Evolutionary conservation across 2,113 vertebrate species (phyloP).

Genomic region (Ardeotis arabs): DNA sequence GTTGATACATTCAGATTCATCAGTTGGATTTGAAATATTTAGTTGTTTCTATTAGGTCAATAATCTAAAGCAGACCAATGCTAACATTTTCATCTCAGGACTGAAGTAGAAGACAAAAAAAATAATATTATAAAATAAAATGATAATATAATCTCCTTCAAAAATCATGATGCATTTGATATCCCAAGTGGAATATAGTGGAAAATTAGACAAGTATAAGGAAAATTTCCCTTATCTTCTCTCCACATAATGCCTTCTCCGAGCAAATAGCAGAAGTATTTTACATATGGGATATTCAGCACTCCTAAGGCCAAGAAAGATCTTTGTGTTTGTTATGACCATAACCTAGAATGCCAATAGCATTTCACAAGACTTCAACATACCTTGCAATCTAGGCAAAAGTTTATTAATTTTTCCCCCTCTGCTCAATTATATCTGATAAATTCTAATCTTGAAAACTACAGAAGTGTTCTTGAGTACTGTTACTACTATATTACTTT

Average conservation of each 20-base stretch:
- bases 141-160: neutral
- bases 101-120: neutral
- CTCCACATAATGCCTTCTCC: neutral
- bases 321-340: neutral
- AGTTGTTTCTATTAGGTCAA: neutral
- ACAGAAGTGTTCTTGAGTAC: neutral
- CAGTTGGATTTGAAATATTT: neutral
- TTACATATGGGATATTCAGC: neutral
- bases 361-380: neutral
- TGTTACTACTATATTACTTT: neutral
- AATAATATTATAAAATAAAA: neutral
- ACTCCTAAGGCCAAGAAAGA: neutral
- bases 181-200: neutral
- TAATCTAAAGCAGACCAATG: neutral
- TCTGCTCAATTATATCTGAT: neutral
- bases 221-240: neutral
- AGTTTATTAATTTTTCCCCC: neutral
- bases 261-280: neutral
- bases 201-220: neutral
- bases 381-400: neutral
- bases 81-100: neutral
- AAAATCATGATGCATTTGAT: neutral
- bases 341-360: neutral
- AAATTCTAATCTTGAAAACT: neutral
- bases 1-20: neutral